Percentiles rank a stretch among this genome's conserved stretches.
These are phyloP conservation scores for Cardiocondyla obscurior DNA, from an alignment of 1,140 invertebrate species.

Conservation along the genomic window DNA sequence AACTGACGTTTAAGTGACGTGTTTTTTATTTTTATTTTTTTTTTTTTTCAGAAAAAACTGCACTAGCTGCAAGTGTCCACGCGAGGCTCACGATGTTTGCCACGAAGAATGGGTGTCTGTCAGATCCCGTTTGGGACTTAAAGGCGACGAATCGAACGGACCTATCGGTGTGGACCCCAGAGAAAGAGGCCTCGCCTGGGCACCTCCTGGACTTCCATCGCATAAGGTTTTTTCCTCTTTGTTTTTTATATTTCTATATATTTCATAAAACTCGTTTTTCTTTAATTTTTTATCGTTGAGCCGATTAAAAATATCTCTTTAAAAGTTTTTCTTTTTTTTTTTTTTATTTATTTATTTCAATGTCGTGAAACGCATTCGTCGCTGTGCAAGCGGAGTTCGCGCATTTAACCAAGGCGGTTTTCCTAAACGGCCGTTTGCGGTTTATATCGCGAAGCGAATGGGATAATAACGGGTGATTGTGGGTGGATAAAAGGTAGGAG, in stretches of 20 bases:
- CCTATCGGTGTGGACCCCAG: slow-evolving; percentile 84
- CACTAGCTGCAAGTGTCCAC: slow-evolving; percentile 93
- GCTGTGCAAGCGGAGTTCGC: background rate
- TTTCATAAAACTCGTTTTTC: no score
- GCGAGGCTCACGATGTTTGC: slow-evolving; percentile 93
- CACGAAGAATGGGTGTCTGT: slow-evolving; percentile 94
- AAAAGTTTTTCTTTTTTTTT: background rate
- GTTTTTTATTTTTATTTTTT: slow-evolving; percentile 57
- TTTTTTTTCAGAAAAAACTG: slow-evolving; percentile 90
- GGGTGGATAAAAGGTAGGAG: slow-evolving; percentile 19
- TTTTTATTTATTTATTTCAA: no score
- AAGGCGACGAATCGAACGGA: slow-evolving; percentile 82
- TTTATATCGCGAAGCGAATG: slow-evolving; percentile 49
- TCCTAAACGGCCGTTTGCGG: slow-evolving; percentile 35
- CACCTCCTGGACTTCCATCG: slow-evolving; percentile 90
- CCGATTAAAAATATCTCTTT: no score
- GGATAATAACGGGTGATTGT: slow-evolving; percentile 54
- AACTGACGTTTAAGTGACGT: background rate
- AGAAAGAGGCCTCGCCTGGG: slow-evolving; percentile 90
- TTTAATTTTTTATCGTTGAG: no score
- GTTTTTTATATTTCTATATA: background rate
- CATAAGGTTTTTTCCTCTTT: slow-evolving; percentile 83
- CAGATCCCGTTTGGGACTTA: slow-evolving; percentile 91
- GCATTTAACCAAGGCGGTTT: background rate
- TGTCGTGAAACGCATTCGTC: background rate